Conservation (phyloP, 2,888 invertebrate genomes). For the Mythimna pallens region DNA sequence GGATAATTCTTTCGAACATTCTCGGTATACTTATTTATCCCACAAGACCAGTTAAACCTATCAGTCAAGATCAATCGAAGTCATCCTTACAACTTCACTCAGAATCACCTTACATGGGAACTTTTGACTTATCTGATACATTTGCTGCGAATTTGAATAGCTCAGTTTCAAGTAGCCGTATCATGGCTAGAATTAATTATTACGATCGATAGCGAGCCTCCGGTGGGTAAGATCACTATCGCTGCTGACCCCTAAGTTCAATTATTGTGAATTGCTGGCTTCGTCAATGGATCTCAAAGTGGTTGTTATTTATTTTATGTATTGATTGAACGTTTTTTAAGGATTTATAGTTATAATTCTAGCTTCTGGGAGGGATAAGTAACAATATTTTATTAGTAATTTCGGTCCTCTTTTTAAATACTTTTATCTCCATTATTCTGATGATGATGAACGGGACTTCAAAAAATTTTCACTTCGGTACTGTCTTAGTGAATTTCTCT, state of each 20-base stretch:
- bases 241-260: slow-evolving; percentile 73
- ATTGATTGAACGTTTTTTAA: neutral
- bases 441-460: neutral
- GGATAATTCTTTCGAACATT: neutral
- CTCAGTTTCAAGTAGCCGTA: slow-evolving; percentile 60
- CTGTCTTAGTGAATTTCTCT: neutral
- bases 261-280: slow-evolving; percentile 70
- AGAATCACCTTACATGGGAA: slow-evolving; percentile 39
- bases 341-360: neutral
- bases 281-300: slow-evolving; percentile 64
- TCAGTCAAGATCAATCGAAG: neutral
- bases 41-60: neutral
- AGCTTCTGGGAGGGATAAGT: neutral
- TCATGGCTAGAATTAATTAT: slow-evolving; percentile 76
- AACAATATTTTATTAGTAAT: neutral
- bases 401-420: neutral
- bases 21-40: neutral
- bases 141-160: slow-evolving; percentile 54
- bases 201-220: slow-evolving; percentile 72
- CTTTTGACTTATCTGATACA: slow-evolving; percentile 43
- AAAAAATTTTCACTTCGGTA: neutral
- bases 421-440: neutral
- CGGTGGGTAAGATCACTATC: slow-evolving; percentile 74
- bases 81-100: slow-evolving; percentile 23
- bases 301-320: slow-evolving; percentile 38